These are phyloP conservation scores for Harlomillsia oculata DNA, from an alignment of 1,140 invertebrate species.

Conservation along the genomic window DNA sequence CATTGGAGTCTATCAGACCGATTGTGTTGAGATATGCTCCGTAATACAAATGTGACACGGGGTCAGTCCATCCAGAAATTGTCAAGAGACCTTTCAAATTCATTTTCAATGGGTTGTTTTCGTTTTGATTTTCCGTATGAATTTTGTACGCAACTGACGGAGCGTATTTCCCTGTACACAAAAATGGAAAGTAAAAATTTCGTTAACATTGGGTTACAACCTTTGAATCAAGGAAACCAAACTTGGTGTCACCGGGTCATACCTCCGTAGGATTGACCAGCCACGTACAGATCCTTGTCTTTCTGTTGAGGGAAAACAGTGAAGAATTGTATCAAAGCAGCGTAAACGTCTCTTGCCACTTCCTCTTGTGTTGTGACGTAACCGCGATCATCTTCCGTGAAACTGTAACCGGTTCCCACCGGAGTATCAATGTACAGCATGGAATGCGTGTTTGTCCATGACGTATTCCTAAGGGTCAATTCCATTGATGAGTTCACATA, in stretches of 20 bases:
- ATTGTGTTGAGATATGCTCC: slow-evolving; percentile 45
- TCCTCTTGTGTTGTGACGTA: slow-evolving; percentile 41
- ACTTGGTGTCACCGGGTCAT: no score
- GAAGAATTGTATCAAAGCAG: slow-evolving; percentile 42
- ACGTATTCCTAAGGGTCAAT: slow-evolving; percentile 36
- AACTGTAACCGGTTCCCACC: slow-evolving; percentile 41
- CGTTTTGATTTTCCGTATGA: slow-evolving; percentile 50
- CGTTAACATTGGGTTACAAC: neutral
- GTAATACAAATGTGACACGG: slow-evolving; percentile 43
- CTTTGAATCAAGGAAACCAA: neutral
- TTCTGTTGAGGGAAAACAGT: slow-evolving; percentile 39
- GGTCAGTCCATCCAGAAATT: slow-evolving; percentile 46
- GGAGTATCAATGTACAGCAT: slow-evolving; percentile 49
- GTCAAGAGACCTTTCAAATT: slow-evolving; percentile 43
- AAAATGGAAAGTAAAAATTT: no score
- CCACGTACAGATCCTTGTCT: slow-evolving; percentile 41
- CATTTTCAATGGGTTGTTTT: neutral
- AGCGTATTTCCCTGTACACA: slow-evolving; percentile 56
- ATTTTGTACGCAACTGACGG: slow-evolving; percentile 65
- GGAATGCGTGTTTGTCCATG: slow-evolving; percentile 44
- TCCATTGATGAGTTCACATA: slow-evolving; percentile 39
- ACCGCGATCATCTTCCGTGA: slow-evolving; percentile 29
- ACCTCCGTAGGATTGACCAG: slow-evolving; percentile 41
- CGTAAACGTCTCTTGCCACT: slow-evolving; percentile 43
- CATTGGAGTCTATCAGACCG: slow-evolving; percentile 43